These are phyloP conservation scores for Varroa destructor DNA, from an alignment of 1,140 invertebrate species.

Conservation along the genomic window DNA sequence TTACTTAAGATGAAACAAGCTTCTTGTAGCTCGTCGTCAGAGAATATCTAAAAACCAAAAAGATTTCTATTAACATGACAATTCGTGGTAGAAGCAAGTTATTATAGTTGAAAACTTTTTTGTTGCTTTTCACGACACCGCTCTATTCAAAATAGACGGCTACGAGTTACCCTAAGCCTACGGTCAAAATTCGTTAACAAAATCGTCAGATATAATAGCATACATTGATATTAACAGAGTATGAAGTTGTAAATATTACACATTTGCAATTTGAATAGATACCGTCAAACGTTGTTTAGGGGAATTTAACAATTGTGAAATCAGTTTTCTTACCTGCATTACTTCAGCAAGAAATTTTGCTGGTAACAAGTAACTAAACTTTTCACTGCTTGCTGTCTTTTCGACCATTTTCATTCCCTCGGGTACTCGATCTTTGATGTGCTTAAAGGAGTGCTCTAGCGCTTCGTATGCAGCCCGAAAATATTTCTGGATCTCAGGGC, in stretches of 20 bases:
- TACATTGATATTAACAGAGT: too few relatives aligned
- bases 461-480: neutral
- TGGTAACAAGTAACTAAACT: neutral
- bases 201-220: neutral
- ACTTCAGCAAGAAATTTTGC: conserved; percentile 11
- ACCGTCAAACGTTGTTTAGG: too few relatives aligned
- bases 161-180: neutral
- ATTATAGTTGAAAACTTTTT: too few relatives aligned
- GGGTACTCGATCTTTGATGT: neutral
- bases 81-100: too few relatives aligned
- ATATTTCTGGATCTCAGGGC: neutral
- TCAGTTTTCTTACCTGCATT: neutral
- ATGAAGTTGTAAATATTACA: too few relatives aligned
- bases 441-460: neutral
- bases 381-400: neutral
- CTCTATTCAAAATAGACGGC: too few relatives aligned
- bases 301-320: too few relatives aligned
- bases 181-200: neutral
- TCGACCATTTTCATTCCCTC: neutral
- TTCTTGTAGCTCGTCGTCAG: conserved; percentile 21
- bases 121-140: too few relatives aligned
- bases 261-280: too few relatives aligned
- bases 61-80: too few relatives aligned
- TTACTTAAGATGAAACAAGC: neutral
- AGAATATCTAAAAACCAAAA: neutral